Evolutionary conservation across 2,797 vertebrate species (phyloP).

Genomic region (Cheirogaleus major): DNA sequence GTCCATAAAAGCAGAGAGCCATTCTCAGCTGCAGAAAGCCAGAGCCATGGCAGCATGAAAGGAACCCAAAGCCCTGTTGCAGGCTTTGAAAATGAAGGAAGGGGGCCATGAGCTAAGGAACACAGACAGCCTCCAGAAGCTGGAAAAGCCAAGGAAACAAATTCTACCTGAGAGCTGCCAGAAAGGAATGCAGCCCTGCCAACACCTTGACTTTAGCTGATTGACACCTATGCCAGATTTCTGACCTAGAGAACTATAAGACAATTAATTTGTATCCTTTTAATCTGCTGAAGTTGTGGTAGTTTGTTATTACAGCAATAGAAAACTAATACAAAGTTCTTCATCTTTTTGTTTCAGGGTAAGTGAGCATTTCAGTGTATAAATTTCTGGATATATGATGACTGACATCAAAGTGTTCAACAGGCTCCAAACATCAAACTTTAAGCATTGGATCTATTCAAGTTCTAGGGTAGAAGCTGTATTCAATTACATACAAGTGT

Average conservation of each 20-base stretch:
- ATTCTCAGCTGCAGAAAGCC: not conserved
- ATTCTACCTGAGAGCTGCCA: not conserved
- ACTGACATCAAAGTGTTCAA: not conserved
- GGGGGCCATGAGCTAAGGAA: fast-evolving
- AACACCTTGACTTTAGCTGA: not conserved
- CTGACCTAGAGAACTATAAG: not conserved
- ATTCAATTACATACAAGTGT: too few species aligned
- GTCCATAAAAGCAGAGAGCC: not conserved
- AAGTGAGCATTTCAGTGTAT: not conserved
- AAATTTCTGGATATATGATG: not conserved
- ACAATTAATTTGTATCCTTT: not conserved
- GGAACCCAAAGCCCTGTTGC: fast-evolving
- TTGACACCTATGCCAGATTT: not conserved
- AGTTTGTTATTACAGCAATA: not conserved
- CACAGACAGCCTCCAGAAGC: not conserved
- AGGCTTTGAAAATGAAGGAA: not conserved
- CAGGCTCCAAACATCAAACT: not conserved
- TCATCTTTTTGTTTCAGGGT: not conserved
- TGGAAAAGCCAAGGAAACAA: not conserved
- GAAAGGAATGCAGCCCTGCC: not conserved
- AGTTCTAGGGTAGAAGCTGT: not conserved
- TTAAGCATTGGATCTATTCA: not conserved
- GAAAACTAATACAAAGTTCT: not conserved
- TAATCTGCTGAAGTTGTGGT: not conserved
- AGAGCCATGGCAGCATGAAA: not conserved